Percentiles rank a stretch among this genome's conserved stretches.
Evolutionary conservation across 2,113 vertebrate genomes (phyloP).

Genomic region (Tyto alba): DNA sequence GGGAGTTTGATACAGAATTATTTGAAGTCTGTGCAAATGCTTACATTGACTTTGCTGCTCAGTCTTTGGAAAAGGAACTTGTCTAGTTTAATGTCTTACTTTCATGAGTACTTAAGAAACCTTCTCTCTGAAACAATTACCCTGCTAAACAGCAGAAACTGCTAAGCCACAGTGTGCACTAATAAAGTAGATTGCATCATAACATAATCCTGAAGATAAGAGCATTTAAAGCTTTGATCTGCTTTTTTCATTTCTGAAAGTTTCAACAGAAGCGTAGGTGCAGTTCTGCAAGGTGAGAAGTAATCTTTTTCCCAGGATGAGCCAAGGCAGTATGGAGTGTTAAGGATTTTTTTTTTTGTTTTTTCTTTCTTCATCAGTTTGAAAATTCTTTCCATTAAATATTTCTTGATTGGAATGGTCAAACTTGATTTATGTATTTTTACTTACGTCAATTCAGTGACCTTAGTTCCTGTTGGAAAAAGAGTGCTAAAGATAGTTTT

Average conservation of each 20-base stretch:
- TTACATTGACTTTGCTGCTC: not conserved
- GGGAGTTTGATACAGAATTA: not conserved
- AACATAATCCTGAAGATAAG: not conserved
- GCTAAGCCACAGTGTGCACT: not conserved
- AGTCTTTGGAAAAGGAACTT: not conserved
- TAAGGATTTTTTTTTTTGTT: not conserved
- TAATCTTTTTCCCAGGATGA: not conserved
- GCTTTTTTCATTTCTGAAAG: not conserved
- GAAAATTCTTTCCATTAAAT: not conserved
- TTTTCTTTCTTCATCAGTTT: not conserved
- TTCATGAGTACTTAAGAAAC: not conserved
- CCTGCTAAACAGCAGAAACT: not conserved
- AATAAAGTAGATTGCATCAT: not conserved
- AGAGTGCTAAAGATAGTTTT: not conserved
- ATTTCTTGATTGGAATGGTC: not conserved
- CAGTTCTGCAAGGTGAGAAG: not conserved
- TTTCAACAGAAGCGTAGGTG: not conserved
- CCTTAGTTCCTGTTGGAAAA: not conserved
- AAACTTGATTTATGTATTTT: not conserved
- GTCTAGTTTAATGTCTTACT: not conserved
- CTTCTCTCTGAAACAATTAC: not conserved
- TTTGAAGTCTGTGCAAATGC: not conserved
- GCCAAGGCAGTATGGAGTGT: not conserved
- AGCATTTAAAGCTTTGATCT: conserved; percentile 7
- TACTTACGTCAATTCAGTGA: not conserved